phyloP scores from a whole-genome alignment of 2,888 invertebrate species.

The Drosophila flavopinicola region DNA sequence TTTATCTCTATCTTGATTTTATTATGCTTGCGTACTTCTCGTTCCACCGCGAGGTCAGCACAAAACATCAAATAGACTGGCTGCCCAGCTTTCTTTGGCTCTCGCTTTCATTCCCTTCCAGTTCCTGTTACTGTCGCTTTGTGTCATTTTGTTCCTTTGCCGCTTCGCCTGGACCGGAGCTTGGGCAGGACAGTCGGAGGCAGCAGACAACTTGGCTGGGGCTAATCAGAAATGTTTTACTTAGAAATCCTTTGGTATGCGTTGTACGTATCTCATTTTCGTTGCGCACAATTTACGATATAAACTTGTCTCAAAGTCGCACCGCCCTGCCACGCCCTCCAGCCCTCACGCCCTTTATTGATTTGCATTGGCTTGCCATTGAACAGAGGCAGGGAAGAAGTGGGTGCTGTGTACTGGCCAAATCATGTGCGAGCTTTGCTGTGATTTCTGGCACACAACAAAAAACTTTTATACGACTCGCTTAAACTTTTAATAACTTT shows the following conservation, averaged over 20 bases:
- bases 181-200: conserved; percentile 27
- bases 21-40: conserved; percentile 77
- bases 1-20: conserved; percentile 72
- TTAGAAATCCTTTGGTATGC: conserved; percentile 78
- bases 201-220: conserved; percentile 39
- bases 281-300: conserved; percentile 79
- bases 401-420: not conserved
- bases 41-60: conserved; percentile 76
- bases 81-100: conserved; percentile 11
- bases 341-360: conserved; percentile 45
- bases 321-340: conserved; percentile 1
- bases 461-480: conserved; percentile 58
- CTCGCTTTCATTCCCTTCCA: not conserved
- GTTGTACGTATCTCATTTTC: conserved; percentile 79
- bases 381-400: conserved; percentile 29
- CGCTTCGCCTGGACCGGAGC: conserved; percentile 26
- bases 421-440: conserved; percentile 63
- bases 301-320: conserved; percentile 60
- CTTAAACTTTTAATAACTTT: conserved; percentile 77
- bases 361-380: conserved; percentile 70
- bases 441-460: conserved; percentile 60
- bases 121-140: conserved; percentile 18
- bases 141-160: conserved; percentile 20
- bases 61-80: conserved; percentile 74
- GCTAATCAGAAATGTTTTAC: conserved; percentile 80